A percentile compares a stretch with the other conserved stretches of the same genome.
These are phyloP conservation scores for Mellivora capensis DNA, from an alignment of 2,113 vertebrate genomes.

Conservation along the genomic window DNA sequence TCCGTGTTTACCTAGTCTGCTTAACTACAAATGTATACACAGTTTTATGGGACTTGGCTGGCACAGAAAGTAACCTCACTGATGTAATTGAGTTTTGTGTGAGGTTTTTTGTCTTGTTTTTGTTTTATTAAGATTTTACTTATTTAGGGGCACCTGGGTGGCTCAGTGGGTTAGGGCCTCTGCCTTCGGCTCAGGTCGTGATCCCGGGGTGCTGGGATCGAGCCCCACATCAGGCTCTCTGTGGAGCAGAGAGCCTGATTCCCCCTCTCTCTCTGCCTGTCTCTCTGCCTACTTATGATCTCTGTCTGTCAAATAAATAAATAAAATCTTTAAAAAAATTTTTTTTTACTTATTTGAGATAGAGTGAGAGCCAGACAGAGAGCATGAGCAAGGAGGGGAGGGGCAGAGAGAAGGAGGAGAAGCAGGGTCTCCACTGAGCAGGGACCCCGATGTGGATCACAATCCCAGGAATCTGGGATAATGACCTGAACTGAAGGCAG, in stretches of 20 bases:
- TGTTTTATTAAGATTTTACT: background rate
- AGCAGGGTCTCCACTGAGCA: background rate
- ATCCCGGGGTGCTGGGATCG: too few relatives aligned
- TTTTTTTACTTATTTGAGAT: background rate
- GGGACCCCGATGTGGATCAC: background rate
- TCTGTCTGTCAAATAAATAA: too few relatives aligned
- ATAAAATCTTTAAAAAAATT: too few relatives aligned
- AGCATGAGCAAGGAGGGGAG: background rate
- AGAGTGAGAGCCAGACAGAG: background rate
- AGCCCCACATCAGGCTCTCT: too few relatives aligned
- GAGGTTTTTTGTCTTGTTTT: background rate
- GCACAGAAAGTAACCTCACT: background rate
- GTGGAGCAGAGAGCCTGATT: too few relatives aligned
- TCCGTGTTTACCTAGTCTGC: background rate
- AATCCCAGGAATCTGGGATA: background rate
- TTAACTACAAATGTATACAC: background rate
- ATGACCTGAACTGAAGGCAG: background rate
- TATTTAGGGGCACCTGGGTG: too few relatives aligned
- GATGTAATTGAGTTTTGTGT: background rate
- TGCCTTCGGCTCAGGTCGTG: too few relatives aligned
- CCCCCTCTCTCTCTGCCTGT: too few relatives aligned
- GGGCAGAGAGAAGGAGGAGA: background rate
- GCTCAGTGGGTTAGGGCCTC: too few relatives aligned
- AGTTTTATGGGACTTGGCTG: background rate
- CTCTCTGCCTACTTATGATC: too few relatives aligned